A percentile compares a stretch with the other conserved stretches of the same genome.
phyloP scores from a whole-genome alignment of 2,888 invertebrate species.

The Cremastobaeus sp. region DNA sequence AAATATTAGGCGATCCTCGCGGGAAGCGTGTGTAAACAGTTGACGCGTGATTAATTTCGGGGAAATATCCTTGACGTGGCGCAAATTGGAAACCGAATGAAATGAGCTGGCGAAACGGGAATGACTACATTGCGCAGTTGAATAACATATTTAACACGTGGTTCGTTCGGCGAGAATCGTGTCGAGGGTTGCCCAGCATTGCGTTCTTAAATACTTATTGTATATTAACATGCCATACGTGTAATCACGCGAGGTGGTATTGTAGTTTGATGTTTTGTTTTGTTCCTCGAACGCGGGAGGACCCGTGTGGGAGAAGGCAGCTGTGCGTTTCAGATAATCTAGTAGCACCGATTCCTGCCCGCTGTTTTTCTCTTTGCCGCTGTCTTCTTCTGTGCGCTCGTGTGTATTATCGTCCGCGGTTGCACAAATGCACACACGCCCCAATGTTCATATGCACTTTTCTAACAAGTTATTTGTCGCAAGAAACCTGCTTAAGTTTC shows the following conservation, averaged over 20 bases:
- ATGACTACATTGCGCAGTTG: conserved; percentile 4
- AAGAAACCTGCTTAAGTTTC: no score
- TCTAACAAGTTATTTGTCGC: conserved; percentile 29
- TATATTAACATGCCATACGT: conserved; percentile 74
- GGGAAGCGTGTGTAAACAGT: no score
- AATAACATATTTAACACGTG: conserved; percentile 48
- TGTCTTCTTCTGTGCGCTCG: conserved; percentile 40
- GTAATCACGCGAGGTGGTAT: conserved; percentile 74
- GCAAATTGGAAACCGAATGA: conserved; percentile 37
- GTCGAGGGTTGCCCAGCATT: conserved; percentile 54
- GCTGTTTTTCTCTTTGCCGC: conserved; percentile 44
- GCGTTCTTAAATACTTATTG: conserved; percentile 73
- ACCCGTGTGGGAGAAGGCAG: conserved; percentile 74
- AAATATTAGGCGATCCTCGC: no score
- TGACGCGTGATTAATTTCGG: conserved; percentile 40
- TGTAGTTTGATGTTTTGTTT: conserved; percentile 70
- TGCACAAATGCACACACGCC: conserved; percentile 45
- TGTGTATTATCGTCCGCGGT: conserved; percentile 53
- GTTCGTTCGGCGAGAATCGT: conserved; percentile 36
- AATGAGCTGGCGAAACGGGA: conserved; percentile 18
- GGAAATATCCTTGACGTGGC: no score
- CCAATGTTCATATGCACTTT: conserved; percentile 44
- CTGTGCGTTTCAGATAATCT: conserved; percentile 72
- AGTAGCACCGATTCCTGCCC: conserved; percentile 57
- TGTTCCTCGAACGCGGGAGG: conserved; percentile 61